Conservation (phyloP, 1,140 invertebrate species). For the Ridgeia piscesae region DNA sequence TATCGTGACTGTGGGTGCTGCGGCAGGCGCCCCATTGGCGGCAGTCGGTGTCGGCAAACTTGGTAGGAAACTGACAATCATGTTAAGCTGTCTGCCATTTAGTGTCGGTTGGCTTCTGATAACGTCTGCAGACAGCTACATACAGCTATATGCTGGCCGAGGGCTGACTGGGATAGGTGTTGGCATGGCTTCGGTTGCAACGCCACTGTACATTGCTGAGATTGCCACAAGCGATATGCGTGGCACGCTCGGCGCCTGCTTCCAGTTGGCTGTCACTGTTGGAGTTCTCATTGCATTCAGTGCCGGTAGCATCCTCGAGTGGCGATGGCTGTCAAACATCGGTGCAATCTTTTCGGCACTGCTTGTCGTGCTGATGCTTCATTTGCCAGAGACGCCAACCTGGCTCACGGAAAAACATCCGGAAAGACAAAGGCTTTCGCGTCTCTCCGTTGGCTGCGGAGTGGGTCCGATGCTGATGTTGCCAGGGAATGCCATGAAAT, state of each 20-base stretch:
- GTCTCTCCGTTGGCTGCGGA: conserved; percentile 67
- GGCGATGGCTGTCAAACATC: conserved; percentile 69
- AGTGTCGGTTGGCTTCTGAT: conserved; percentile 27
- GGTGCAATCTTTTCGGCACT: conserved; percentile 70
- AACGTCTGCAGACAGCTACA: conserved; percentile 62
- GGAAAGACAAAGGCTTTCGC: conserved; percentile 67
- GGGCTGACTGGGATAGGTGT: conserved; percentile 75
- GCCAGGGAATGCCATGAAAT: conserved; percentile 77
- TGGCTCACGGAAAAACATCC: conserved; percentile 65
- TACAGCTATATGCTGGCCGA: conserved; percentile 60
- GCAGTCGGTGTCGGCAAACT: conserved; percentile 13
- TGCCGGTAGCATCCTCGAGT: conserved; percentile 71
- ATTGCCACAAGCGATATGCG: conserved; percentile 76
- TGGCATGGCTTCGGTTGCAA: conserved; percentile 69
- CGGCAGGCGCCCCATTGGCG: conserved; percentile 67
- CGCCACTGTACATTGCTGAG: conserved; percentile 81
- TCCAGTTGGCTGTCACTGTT: conserved; percentile 84
- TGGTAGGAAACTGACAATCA: conserved; percentile 28
- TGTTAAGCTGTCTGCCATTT: conserved; percentile 24
- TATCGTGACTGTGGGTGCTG: conserved; percentile 81
- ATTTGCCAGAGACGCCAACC: conserved; percentile 79
- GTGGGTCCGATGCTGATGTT: conserved; percentile 68
- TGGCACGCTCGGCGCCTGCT: conserved; percentile 77
- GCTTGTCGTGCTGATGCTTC: conserved; percentile 66
- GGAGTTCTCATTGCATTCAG: conserved; percentile 79